Percentiles rank a stretch among this genome's conserved stretches.
Conservation (phyloP, 2,113 vertebrate species). For the Pogona vitticeps region DNA sequence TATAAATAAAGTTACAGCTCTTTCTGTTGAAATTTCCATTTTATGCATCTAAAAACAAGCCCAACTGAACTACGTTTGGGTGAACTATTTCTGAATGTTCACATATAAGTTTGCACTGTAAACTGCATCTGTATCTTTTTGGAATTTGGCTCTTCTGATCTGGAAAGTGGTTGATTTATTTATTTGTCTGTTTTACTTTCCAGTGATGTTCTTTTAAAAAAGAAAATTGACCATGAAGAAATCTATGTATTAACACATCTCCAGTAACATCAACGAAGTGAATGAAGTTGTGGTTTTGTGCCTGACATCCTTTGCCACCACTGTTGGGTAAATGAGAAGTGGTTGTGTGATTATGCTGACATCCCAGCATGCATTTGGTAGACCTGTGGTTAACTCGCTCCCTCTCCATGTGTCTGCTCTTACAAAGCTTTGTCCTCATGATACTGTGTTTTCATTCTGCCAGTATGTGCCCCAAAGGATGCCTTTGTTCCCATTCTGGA, state of each 20-base stretch:
- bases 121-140: background rate
- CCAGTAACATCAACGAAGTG: background rate
- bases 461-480: slow-evolving; percentile 98
- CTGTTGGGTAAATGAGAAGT: slow-evolving; percentile 75
- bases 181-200: slow-evolving; percentile 34
- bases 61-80: background rate
- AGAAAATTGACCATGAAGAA: slow-evolving; percentile 50
- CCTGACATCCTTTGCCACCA: slow-evolving; percentile 53
- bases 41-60: background rate
- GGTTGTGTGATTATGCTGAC: slow-evolving; percentile 90
- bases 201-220: slow-evolving; percentile 62
- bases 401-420: slow-evolving; percentile 98
- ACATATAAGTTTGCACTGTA: background rate
- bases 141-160: slow-evolving; percentile 17
- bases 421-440: slow-evolving; percentile 98
- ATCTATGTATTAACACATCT: slow-evolving; percentile 11
- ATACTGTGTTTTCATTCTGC: slow-evolving; percentile 97
- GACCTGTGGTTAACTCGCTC: slow-evolving; percentile 97
- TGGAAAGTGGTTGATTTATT: slow-evolving; percentile 30
- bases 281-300: slow-evolving; percentile 59
- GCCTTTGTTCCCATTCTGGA: slow-evolving; percentile 89
- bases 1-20: slow-evolving; percentile 4
- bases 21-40: background rate
- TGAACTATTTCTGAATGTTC: background rate
- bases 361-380: slow-evolving; percentile 95